Evolutionary conservation across 2,888 invertebrate species (phyloP).

Genomic region (Drosophila parthenogenetica): DNA sequence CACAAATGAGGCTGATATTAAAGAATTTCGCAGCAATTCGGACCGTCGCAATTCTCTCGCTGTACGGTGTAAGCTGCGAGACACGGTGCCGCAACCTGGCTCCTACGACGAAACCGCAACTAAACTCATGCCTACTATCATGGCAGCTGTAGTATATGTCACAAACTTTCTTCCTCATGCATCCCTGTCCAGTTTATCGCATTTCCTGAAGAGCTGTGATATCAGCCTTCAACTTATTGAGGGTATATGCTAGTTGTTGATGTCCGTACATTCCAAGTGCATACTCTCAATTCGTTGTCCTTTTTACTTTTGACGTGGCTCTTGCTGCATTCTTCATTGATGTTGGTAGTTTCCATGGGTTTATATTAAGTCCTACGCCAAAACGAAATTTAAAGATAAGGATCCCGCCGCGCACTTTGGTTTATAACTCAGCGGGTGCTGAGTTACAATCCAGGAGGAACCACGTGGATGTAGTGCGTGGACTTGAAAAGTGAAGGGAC

Average conservation of each 20-base stretch:
- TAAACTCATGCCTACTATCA: no score
- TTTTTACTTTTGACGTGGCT: not conserved
- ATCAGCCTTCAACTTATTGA: slow-evolving; percentile 1
- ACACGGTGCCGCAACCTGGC: no score
- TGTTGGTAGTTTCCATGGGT: not conserved
- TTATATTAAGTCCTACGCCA: slow-evolving; percentile 10
- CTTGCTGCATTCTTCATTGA: not conserved
- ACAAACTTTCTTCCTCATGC: not conserved
- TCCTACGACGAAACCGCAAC: no score
- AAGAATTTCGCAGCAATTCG: no score
- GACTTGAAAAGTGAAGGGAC: no score
- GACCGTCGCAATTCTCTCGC: no score
- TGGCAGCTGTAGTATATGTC: slow-evolving; percentile 10
- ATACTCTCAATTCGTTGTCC: slow-evolving; percentile 11
- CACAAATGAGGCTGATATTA: not conserved
- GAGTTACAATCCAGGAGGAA: no score
- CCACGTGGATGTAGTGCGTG: no score
- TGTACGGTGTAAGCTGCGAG: no score
- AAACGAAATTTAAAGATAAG: not conserved
- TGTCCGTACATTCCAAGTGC: slow-evolving; percentile 8
- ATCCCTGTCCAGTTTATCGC: slow-evolving; percentile 12
- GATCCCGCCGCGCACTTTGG: no score
- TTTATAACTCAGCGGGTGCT: no score
- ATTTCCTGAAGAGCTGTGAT: slow-evolving; percentile 2
- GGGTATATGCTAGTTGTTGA: slow-evolving; percentile 14